phyloP scores from a whole-genome alignment of 2,113 vertebrate genomes.

The Acanthochromis polyacanthus region DNA sequence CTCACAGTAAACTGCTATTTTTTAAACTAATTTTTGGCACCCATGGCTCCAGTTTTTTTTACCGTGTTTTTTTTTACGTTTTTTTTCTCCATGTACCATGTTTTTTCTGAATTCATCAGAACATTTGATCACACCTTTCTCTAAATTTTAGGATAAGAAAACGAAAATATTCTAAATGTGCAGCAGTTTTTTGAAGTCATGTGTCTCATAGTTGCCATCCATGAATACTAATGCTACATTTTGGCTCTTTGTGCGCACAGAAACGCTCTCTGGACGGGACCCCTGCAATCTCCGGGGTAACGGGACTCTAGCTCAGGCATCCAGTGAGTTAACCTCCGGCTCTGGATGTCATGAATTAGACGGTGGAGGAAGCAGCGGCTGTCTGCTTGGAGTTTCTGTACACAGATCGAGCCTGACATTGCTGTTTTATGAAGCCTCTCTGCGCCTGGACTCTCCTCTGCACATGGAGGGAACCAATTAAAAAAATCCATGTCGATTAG shows the following conservation, averaged over 20 bases:
- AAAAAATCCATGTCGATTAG: conserved; percentile 26
- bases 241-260: conserved; percentile 54
- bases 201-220: conserved; percentile 22
- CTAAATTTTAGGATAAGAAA: too few relatives aligned
- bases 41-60: too few relatives aligned
- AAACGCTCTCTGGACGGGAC: conserved; percentile 57
- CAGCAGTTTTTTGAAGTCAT: neutral
- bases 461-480: neutral
- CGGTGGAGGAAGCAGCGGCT: neutral
- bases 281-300: conserved; percentile 75
- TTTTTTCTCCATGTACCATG: too few relatives aligned
- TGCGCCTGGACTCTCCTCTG: neutral
- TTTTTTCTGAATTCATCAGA: neutral
- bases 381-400: too few relatives aligned
- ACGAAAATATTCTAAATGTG: too few relatives aligned
- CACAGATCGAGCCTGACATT: too few relatives aligned
- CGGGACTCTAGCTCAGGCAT: conserved; percentile 68
- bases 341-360: conserved; percentile 45
- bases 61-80: too few relatives aligned
- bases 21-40: too few relatives aligned
- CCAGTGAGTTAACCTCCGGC: conserved; percentile 52
- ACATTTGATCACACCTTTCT: neutral
- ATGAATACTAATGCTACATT: conserved; percentile 69
- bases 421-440: neutral
- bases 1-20: too few relatives aligned